Base-by-base conservation (phyloP, 2,888 invertebrate species). In the Eulithis testata region DNA sequence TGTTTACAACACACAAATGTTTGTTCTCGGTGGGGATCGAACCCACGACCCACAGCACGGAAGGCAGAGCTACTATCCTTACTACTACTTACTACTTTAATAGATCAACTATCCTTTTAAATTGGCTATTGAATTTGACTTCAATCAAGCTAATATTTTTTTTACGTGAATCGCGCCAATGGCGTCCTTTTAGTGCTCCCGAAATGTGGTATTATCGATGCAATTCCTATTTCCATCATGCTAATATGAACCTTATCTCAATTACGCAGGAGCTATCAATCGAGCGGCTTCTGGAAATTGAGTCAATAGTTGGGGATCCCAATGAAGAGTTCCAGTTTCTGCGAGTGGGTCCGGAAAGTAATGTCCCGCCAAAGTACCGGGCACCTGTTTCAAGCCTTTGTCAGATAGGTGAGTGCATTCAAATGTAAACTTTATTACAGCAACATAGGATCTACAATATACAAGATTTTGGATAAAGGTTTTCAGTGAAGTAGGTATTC, bases 211-310 rank as follows among this genome's bases (percentile, higher is more conserved):
- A 40, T 50, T 52, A 11, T 12, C 11, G 9, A 53, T 52, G 52
- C 11, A 52, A 4, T 31, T 6, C 6, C 44, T 53, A 14, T 0
- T 45, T 50, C 14, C 36, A 27, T 43, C 49, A 36, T 37, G 45
- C 49, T 65, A 58, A 66, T 51, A 37, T 55, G 9, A 50, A 40
- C 47, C 36, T 60, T 61, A 36, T 66, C 11, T 31, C 14, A 12
- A 14, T 31, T 36, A 27, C 49, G 53, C 93, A 96, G 77, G 99
- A 99, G 90, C 96, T 99, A 95, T 98, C 98, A 3, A 96, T 99
- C 75, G 99, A 99, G 82, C 95, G 97, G 79, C 96, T 99, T 75
- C 91, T 98, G 76, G 99, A 99, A 84, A 98, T 99, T 66, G 99
- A 99, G 79, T 90, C 93, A 8, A 76, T 91, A 67, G 93, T 93